Evolutionary conservation across 2,113 vertebrate genomes (phyloP).

Genomic region (Theristicus caerulescens): DNA sequence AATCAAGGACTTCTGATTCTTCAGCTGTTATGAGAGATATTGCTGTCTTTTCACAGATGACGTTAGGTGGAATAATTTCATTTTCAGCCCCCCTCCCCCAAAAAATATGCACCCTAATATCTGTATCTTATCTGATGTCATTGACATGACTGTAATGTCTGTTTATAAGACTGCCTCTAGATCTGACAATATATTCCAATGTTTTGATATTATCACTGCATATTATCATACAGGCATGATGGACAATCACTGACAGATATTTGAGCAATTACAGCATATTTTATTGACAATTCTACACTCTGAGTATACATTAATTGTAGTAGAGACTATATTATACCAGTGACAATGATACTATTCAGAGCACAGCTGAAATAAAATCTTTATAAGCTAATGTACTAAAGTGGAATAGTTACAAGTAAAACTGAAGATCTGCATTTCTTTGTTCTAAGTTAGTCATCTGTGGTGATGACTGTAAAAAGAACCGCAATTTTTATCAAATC

Average conservation of each 20-base stretch:
- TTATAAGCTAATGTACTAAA: background rate
- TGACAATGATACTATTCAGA: background rate
- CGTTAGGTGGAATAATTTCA: slow-evolving; percentile 56
- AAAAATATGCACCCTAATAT: background rate
- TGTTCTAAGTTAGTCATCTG: background rate
- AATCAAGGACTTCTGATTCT: slow-evolving; percentile 53
- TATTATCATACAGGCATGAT: slow-evolving; percentile 27
- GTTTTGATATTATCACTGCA: slow-evolving; percentile 46
- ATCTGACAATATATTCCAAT: slow-evolving; percentile 46
- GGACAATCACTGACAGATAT: slow-evolving; percentile 52
- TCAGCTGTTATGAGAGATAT: slow-evolving; percentile 51
- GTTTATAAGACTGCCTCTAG: slow-evolving; percentile 38
- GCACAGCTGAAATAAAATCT: slow-evolving; percentile 14
- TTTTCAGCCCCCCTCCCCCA: background rate
- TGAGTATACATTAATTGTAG: slow-evolving; percentile 48
- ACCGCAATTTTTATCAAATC: background rate
- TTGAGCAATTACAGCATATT: slow-evolving; percentile 43
- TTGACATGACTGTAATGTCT: slow-evolving; percentile 50
- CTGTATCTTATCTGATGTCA: slow-evolving; percentile 35
- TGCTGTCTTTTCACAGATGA: slow-evolving; percentile 49
- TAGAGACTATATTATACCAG: background rate
- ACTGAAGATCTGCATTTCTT: background rate
- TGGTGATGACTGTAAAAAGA: background rate
- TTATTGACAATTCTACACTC: slow-evolving; percentile 47
- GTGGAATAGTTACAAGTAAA: background rate